Evolutionary conservation across 2,113 vertebrate genomes (phyloP).

Genomic region (Pseudorhombus dupliciocellatus): DNA sequence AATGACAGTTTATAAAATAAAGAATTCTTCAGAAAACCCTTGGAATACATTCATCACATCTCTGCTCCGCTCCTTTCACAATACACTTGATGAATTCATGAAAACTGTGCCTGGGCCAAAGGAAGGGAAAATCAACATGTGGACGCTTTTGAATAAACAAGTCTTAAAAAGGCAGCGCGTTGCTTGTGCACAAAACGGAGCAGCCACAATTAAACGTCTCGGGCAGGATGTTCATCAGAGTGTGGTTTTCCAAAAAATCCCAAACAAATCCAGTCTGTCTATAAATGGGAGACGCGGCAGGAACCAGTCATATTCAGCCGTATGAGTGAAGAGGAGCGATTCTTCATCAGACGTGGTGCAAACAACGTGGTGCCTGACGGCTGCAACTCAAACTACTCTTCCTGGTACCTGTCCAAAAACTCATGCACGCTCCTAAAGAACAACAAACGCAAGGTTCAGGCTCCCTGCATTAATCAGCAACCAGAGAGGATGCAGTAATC

Average conservation of each 20-base stretch:
- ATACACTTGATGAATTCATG: background rate
- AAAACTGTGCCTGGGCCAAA: slow-evolving; percentile 27
- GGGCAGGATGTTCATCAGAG: slow-evolving; percentile 81
- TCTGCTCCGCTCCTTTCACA: background rate
- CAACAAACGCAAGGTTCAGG: slow-evolving; percentile 49
- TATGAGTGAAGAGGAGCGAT: slow-evolving; percentile 46
- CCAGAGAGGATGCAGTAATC: slow-evolving; percentile 35
- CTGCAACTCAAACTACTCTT: slow-evolving; percentile 54
- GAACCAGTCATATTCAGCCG: slow-evolving; percentile 60
- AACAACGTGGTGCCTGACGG: slow-evolving; percentile 43
- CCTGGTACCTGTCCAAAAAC: slow-evolving; percentile 42
- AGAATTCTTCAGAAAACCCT: background rate
- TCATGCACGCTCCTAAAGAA: slow-evolving; percentile 36
- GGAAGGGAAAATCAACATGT: slow-evolving; percentile 64
- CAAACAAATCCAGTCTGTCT: slow-evolving; percentile 68
- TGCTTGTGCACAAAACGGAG: slow-evolving; percentile 64
- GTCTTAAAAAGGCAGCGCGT: slow-evolving; percentile 65
- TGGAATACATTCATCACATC: slow-evolving; percentile 8
- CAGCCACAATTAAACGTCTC: slow-evolving; percentile 75
- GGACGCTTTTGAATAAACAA: slow-evolving; percentile 76
- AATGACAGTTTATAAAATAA: background rate
- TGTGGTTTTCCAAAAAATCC: slow-evolving; percentile 74
- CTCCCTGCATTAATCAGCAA: slow-evolving; percentile 47
- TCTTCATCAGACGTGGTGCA: slow-evolving; percentile 20
- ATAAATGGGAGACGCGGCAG: slow-evolving; percentile 62